Conservation (phyloP, 2,888 invertebrate species). For the Thalpophila matura region DNA sequence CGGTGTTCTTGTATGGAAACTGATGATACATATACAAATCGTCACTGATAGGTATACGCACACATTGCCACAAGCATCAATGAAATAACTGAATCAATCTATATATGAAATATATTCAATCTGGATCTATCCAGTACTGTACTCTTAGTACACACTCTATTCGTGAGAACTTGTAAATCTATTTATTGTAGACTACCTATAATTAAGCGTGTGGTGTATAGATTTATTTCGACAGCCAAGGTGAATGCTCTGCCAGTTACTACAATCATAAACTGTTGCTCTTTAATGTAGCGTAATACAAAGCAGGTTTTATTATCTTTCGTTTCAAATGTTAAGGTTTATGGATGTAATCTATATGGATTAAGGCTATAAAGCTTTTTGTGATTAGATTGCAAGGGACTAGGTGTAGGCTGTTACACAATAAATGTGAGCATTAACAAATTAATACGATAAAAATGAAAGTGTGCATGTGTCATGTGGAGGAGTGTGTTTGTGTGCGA, state of each 20-base stretch:
- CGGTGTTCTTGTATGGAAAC: no score
- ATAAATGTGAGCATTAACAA: background rate
- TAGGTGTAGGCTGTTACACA: background rate
- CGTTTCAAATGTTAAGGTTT: constrained; percentile 19
- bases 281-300: background rate
- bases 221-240: constrained; percentile 25
- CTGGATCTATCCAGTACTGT: no score
- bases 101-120: constrained; percentile 7
- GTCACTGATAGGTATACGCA: background rate
- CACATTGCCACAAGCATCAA: background rate
- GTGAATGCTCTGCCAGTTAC: constrained; percentile 12
- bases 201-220: background rate
- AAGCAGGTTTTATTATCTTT: constrained; percentile 16
- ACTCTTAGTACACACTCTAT: no score
- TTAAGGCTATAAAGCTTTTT: constrained; percentile 9
- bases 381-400: constrained; percentile 13
- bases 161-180: constrained; percentile 4
- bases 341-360: constrained; percentile 24
- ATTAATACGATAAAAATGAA: background rate
- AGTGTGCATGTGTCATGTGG: background rate
- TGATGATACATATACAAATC: no score
- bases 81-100: constrained; percentile 10
- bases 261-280: constrained; percentile 11
- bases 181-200: constrained; percentile 5
- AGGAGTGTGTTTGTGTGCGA: no score